These are phyloP conservation scores for Lamprologus lemairii DNA, from an alignment of 2,113 vertebrate species.

Conservation along the genomic window DNA sequence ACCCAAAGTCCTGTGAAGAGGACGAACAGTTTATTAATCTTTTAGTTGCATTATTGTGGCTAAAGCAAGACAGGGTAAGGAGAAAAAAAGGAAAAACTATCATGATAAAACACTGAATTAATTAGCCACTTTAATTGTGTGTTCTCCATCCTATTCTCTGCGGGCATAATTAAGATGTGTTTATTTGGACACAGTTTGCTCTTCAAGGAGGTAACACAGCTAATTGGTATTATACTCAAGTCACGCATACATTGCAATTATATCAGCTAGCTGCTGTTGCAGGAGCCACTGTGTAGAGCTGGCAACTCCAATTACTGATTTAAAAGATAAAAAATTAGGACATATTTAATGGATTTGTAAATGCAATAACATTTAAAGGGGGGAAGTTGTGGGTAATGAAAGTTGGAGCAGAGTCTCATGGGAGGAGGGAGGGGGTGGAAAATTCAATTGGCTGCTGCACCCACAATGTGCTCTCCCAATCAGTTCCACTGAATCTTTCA, in stretches of 20 bases:
- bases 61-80: background rate
- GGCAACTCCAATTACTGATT: constrained; percentile 51
- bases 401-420: background rate
- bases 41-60: constrained; percentile 37
- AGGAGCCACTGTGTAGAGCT: constrained; percentile 16
- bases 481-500: background rate
- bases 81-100: background rate
- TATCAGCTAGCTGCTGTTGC: constrained; percentile 32
- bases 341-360: constrained; percentile 58
- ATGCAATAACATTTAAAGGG: constrained; percentile 35
- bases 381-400: background rate
- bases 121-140: constrained; percentile 64
- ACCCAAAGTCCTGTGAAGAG: constrained; percentile 15
- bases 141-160: constrained; percentile 61
- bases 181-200: constrained; percentile 69
- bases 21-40: constrained; percentile 20
- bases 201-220: constrained; percentile 64
- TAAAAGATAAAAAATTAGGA: constrained; percentile 50
- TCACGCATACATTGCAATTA: constrained; percentile 50
- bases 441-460: constrained; percentile 22
- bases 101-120: constrained; percentile 61
- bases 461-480: background rate
- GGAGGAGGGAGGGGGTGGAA: background rate
- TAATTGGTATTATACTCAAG: constrained; percentile 68
- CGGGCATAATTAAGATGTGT: constrained; percentile 68